Conservation (phyloP, 2,797 vertebrate genomes). For the Mormyrus proboscirostris region DNA sequence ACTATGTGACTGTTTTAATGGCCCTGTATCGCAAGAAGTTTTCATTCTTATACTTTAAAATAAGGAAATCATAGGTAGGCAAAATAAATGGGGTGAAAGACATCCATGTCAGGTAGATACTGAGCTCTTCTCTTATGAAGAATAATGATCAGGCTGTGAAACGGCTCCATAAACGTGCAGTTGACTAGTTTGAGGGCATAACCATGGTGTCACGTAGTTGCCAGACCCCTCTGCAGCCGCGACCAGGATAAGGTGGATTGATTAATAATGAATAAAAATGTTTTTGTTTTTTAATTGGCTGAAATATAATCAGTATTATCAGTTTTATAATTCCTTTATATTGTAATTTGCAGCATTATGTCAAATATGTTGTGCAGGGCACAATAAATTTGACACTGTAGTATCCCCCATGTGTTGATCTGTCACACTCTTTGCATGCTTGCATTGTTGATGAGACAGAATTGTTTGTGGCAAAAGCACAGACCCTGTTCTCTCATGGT, state of each 20-base stretch:
- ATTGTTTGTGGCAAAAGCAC: constrained; percentile 37
- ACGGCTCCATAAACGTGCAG: too few relatives aligned
- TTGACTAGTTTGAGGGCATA: not conserved
- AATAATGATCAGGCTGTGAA: not conserved
- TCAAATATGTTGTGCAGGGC: not conserved
- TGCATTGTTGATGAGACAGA: constrained; percentile 37
- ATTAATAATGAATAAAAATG: not conserved
- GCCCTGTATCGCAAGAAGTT: not conserved
- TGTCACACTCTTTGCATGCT: constrained; percentile 24
- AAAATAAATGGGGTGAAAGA: not conserved
- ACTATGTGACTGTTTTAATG: not conserved
- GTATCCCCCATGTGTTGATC: not conserved
- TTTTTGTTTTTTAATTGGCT: not conserved
- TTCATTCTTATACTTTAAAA: not conserved
- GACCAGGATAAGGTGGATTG: not conserved
- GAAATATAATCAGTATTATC: not conserved
- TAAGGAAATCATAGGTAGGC: not conserved
- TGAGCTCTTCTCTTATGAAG: not conserved
- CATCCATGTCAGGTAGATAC: not conserved
- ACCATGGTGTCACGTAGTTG: not conserved
- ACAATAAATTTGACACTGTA: not conserved
- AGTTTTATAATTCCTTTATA: not conserved
- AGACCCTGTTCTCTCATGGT: constrained; percentile 30
- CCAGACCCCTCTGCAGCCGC: not conserved
- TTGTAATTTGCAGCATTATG: not conserved